Evolutionary conservation across 2,113 vertebrate genomes (phyloP).

Genomic region (Crotophaga sulcirostris): DNA sequence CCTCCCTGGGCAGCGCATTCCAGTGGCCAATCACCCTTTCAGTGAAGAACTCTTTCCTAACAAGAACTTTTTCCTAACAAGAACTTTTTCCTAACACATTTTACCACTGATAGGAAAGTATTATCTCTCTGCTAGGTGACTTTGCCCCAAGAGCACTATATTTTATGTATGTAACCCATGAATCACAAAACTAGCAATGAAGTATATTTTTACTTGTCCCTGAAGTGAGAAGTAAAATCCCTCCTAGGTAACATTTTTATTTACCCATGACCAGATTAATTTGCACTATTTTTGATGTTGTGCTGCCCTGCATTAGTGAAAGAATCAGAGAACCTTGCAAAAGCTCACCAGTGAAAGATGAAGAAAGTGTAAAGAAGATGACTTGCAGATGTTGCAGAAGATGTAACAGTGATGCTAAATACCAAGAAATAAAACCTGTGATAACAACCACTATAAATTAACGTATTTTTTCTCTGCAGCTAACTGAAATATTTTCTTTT

Average conservation of each 20-base stretch:
- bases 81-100: too few species aligned
- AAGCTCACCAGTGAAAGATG: background rate
- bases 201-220: background rate
- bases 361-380: background rate
- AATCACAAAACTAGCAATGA: background rate
- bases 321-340: background rate
- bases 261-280: background rate
- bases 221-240: background rate
- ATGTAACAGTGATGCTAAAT: background rate
- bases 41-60: too few species aligned
- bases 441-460: background rate
- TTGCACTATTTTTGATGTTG: background rate
- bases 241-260: background rate
- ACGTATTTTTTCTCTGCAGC: background rate
- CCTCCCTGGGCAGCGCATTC: too few species aligned
- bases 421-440: background rate
- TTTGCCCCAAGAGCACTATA: background rate
- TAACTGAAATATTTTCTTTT: background rate
- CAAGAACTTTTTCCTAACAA: too few species aligned
- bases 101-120: background rate
- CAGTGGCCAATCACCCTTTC: too few species aligned
- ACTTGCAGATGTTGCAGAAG: background rate
- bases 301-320: background rate
- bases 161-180: background rate
- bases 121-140: background rate